Evolutionary conservation across 2,113 vertebrate species (phyloP).

Genomic region (Syngnathoides biaculeatus): DNA sequence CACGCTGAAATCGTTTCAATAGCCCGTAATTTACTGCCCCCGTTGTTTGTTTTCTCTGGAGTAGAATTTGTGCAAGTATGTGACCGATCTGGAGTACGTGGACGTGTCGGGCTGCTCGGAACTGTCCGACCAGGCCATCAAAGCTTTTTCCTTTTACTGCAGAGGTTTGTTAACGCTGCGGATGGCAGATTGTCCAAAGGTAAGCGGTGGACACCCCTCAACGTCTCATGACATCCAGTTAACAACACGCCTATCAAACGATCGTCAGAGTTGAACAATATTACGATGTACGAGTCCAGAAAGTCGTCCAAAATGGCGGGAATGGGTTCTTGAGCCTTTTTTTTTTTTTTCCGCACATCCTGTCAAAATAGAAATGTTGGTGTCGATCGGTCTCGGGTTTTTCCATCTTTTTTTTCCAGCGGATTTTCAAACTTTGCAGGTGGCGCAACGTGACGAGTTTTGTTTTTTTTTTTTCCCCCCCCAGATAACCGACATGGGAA

Average conservation of each 20-base stretch:
- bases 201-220: conserved; percentile 23
- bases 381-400: no score
- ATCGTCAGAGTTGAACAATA: no score
- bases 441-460: neutral
- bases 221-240: neutral
- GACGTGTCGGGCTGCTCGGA: conserved; percentile 73
- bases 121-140: conserved; percentile 70
- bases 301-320: neutral
- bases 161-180: conserved; percentile 61
- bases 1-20: neutral
- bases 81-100: conserved; percentile 66
- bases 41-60: conserved; percentile 7
- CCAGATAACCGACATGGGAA: conserved; percentile 77
- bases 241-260: no score
- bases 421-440: no score
- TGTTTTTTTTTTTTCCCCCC: neutral
- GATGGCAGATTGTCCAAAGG: conserved; percentile 74
- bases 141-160: conserved; percentile 73
- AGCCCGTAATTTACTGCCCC: neutral
- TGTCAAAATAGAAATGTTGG: no score
- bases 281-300: no score
- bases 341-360: neutral
- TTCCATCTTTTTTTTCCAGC: no score
- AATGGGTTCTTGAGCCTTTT: neutral
- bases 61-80: conserved; percentile 76